phyloP scores from a whole-genome alignment of 2,113 vertebrate genomes.

The Hemicordylus capensis region DNA sequence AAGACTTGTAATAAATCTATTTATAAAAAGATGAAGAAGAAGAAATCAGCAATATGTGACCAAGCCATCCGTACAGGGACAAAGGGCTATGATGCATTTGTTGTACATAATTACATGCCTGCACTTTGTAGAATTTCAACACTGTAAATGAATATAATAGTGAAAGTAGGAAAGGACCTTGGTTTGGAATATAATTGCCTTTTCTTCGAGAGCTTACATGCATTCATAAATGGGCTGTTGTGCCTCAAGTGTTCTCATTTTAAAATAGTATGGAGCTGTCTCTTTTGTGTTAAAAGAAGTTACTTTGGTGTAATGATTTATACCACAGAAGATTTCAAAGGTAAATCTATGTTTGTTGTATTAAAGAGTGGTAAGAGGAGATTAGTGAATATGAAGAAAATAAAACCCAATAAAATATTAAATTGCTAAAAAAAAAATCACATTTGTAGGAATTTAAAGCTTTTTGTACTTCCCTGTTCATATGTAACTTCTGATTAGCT shows the following conservation, averaged over 20 bases:
- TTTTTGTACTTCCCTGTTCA: slow-evolving; percentile 70
- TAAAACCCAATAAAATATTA: slow-evolving; percentile 30
- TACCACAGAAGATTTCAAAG: slow-evolving; percentile 43
- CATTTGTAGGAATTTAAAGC: slow-evolving; percentile 72
- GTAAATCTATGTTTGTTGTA: slow-evolving; percentile 35
- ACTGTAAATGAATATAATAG: neutral
- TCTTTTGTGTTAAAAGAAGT: slow-evolving; percentile 10
- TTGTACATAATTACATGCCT: neutral
- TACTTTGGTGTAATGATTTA: slow-evolving; percentile 41
- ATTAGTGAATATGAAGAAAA: slow-evolving; percentile 40
- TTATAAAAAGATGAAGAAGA: neutral
- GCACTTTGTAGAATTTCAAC: slow-evolving; percentile 1
- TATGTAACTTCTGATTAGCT: slow-evolving; percentile 73
- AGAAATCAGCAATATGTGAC: neutral
- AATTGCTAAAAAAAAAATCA: slow-evolving; percentile 48
- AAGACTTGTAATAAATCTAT: neutral
- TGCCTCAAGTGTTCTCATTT: neutral
- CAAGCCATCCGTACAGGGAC: neutral
- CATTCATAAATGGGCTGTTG: neutral
- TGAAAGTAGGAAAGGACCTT: neutral
- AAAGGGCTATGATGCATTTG: neutral
- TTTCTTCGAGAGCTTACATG: neutral
- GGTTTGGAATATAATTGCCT: neutral
- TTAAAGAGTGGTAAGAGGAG: slow-evolving; percentile 34
- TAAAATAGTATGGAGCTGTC: neutral